A percentile compares a stretch with the other conserved stretches of the same genome.
Evolutionary conservation across 2,113 vertebrate species (phyloP).

Genomic region (Labeo rohita): DNA sequence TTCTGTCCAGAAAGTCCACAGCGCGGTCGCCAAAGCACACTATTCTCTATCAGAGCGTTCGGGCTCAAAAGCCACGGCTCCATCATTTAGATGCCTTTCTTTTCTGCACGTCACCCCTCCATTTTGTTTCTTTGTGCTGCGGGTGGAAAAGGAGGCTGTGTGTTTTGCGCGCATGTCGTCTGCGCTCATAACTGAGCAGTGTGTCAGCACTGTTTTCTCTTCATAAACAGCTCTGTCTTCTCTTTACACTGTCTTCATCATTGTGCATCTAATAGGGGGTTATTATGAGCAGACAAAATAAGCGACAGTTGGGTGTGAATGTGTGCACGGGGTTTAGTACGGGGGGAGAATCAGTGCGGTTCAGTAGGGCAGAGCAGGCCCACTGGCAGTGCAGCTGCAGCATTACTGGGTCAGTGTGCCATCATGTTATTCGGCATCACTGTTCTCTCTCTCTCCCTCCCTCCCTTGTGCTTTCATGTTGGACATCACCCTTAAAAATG

Average conservation of each 20-base stretch:
- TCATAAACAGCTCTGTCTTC: constrained; percentile 38
- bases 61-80: constrained; percentile 8
- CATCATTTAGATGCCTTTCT: constrained; percentile 37
- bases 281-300: constrained; percentile 42
- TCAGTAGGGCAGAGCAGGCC: constrained; percentile 65
- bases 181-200: not conserved
- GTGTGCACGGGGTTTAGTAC: constrained; percentile 40
- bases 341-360: constrained; percentile 31
- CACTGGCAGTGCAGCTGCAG: constrained; percentile 70
- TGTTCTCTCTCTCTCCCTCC: constrained; percentile 48
- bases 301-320: constrained; percentile 38
- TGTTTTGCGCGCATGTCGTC: not conserved
- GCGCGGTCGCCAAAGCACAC: constrained; percentile 31
- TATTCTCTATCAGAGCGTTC: constrained; percentile 18
- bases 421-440: constrained; percentile 72
- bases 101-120: constrained; percentile 35
- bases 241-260: constrained; percentile 28
- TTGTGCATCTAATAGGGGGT: constrained; percentile 38
- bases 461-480: constrained; percentile 29
- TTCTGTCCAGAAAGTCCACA: constrained; percentile 37
- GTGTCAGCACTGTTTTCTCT: constrained; percentile 27
- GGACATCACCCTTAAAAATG: not conserved
- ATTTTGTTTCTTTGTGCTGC: constrained; percentile 50
- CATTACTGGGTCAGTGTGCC: constrained; percentile 82
- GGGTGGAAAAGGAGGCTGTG: constrained; percentile 26